These are phyloP conservation scores for Hylomyscus alleni DNA, from an alignment of 2,797 vertebrate species.

Conservation along the genomic window DNA sequence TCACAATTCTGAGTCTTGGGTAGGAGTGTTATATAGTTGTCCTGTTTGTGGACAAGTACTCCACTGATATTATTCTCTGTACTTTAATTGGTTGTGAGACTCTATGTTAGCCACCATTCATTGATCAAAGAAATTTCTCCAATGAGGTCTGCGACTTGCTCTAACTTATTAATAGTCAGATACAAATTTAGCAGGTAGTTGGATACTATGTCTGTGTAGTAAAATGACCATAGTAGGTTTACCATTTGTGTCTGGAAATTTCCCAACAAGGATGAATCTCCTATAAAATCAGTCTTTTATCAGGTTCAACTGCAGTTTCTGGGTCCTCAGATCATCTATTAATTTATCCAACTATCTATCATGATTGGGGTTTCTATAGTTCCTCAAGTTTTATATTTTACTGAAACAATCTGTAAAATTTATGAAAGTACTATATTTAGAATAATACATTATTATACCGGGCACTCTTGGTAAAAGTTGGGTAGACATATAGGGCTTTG, in stretches of 20 bases:
- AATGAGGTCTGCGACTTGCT: neutral
- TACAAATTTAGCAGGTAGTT: neutral
- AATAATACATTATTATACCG: neutral
- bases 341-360: neutral
- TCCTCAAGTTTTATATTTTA: neutral
- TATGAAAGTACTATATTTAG: neutral
- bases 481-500: neutral
- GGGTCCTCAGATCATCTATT: neutral
- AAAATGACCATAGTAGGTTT: neutral
- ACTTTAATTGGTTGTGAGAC: neutral
- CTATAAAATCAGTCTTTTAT: neutral
- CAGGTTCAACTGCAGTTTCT: neutral
- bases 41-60: neutral
- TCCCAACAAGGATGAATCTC: neutral
- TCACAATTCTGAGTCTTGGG: neutral
- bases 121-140: neutral
- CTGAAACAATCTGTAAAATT: slow-evolving; percentile 28
- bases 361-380: neutral
- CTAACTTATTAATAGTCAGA: neutral
- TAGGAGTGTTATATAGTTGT: neutral
- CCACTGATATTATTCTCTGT: neutral
- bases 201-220: neutral
- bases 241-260: neutral
- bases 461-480: neutral
- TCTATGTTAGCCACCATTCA: neutral